Percentiles rank a stretch among this genome's conserved stretches.
Evolutionary conservation across 1,140 invertebrate genomes (phyloP).

Genomic region (Propsilocerus akamusi): DNA sequence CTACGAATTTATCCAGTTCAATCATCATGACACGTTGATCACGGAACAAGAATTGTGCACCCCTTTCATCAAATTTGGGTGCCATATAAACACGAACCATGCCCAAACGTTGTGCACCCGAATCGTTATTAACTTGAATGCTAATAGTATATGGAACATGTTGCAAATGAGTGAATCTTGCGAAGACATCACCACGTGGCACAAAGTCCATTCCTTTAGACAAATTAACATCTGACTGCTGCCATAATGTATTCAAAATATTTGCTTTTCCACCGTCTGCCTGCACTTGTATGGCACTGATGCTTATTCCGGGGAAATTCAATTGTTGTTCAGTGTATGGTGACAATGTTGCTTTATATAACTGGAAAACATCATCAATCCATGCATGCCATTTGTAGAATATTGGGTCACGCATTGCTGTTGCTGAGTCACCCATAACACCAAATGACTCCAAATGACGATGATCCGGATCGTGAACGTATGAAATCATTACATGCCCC

Average conservation of each 20-base stretch:
- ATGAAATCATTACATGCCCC: constrained; percentile 32
- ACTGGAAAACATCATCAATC: constrained; percentile 56
- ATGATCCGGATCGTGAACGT: constrained; percentile 33
- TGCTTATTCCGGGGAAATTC: constrained; percentile 23
- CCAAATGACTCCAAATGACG: constrained; percentile 33
- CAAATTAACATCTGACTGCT: constrained; percentile 28
- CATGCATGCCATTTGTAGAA: constrained; percentile 65
- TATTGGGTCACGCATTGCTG: constrained; percentile 55
- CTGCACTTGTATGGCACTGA: constrained; percentile 22
- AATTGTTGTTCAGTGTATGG: constrained; percentile 32
- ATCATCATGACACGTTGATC: constrained; percentile 25
- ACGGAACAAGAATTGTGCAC: constrained; percentile 16
- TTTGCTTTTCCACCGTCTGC: constrained; percentile 25
- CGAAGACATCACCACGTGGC: constrained; percentile 26
- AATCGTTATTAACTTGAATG: constrained; percentile 7
- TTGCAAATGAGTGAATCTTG: constrained; percentile 25
- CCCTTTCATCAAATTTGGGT: constrained; percentile 24
- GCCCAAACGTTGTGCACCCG: constrained; percentile 5
- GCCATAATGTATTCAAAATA: constrained; percentile 26
- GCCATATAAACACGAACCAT: constrained; percentile 28
- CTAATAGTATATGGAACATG: constrained; percentile 23
- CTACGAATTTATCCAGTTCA: constrained; percentile 26
- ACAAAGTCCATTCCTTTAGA: constrained; percentile 31
- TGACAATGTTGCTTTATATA: constrained; percentile 50
- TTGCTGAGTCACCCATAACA: constrained; percentile 42